Conservation (phyloP, 1,140 invertebrate species). For the Drosophila novamexicana region DNA sequence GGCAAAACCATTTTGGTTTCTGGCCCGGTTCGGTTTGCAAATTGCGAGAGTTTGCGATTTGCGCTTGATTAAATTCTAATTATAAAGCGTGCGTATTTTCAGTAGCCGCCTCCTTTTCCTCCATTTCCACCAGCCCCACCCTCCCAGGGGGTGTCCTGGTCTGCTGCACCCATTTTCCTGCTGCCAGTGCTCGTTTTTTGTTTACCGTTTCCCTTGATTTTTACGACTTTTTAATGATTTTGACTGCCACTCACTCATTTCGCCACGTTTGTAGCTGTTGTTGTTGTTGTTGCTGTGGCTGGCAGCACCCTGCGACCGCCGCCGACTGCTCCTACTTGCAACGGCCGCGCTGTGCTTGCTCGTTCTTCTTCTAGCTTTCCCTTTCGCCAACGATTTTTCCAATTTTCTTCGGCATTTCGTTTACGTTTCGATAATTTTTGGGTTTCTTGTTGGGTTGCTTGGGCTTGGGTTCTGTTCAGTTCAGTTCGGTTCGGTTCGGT, state of each 20-base stretch:
- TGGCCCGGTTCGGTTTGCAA: slow-evolving; percentile 33
- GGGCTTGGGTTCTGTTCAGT: slow-evolving; percentile 35
- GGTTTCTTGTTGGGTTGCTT: slow-evolving; percentile 42
- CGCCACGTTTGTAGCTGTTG: slow-evolving; percentile 57
- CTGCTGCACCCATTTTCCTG: slow-evolving; percentile 2
- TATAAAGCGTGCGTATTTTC: slow-evolving; percentile 81
- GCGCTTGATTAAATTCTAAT: slow-evolving; percentile 83
- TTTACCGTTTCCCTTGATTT: slow-evolving; percentile 77
- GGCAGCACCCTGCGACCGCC: neutral
- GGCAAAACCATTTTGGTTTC: slow-evolving; percentile 40
- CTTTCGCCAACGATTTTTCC: slow-evolving; percentile 60
- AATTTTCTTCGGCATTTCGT: slow-evolving; percentile 71
- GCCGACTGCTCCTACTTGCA: neutral
- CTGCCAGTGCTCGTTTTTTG: slow-evolving; percentile 51
- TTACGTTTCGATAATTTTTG: slow-evolving; percentile 58
- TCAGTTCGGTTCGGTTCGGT: slow-evolving; percentile 46
- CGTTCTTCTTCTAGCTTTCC: slow-evolving; percentile 35
- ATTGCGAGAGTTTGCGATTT: slow-evolving; percentile 75
- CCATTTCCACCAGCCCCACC: neutral
- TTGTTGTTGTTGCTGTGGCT: slow-evolving; percentile 2
- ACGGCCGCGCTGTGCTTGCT: slow-evolving; percentile 39
- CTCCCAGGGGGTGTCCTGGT: neutral
- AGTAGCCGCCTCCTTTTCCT: slow-evolving; percentile 7
- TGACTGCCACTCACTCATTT: slow-evolving; percentile 82
- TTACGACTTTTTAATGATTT: slow-evolving; percentile 83